Base-by-base conservation (phyloP, 2,113 vertebrate species). In the Archilochus colubris region DNA sequence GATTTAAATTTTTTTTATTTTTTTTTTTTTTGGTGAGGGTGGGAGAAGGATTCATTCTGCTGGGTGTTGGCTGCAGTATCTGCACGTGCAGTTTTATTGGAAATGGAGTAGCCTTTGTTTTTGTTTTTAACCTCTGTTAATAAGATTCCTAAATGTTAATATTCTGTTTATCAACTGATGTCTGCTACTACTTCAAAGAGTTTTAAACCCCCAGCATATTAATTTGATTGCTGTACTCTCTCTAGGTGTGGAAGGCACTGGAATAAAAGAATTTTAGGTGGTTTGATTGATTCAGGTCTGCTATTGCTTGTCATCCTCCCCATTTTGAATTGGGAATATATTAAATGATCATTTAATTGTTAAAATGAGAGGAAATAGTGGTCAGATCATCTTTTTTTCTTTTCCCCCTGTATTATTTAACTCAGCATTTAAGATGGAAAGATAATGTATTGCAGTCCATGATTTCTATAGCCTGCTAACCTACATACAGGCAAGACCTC, bases 401-500 rank as follows among this genome's bases (percentile, higher is more conserved):
- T 18, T 40, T 40, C 40, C 40, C 40, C 40, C 30, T 81, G 18
- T 55, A 14, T 57, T 82, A 13, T 72, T 88, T 82, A 91, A 79
- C 64, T 61, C 54, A 91, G 43, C 54, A 19, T 95, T 93, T 90
- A 40, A 96, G 76, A 78, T 51, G 58, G 53, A 30, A 72, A 48
- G 83, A 30, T 48, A 64, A 53, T 76, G 59, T 68, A 10, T 70
- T 73, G 94, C 48, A 73, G 55, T 48, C 64, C 61, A 1, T 7
- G 24, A 63, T 84, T 92, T 79, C 16, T 77, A 58, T 31, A 85
- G 79, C 93, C 95, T 44, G 93, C 73, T 97, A 98, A 98, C 97
- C 97, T 97, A 96, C 97, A 97, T 97, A 93, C 75, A 38, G 79
- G 93, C 93, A 50, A 97, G 95, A 77, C 62, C 94, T 73, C 87